A percentile compares a stretch with the other conserved stretches of the same genome.
Conservation (phyloP, 2,113 vertebrate species). For the Todiramphus saurophagus region DNA sequence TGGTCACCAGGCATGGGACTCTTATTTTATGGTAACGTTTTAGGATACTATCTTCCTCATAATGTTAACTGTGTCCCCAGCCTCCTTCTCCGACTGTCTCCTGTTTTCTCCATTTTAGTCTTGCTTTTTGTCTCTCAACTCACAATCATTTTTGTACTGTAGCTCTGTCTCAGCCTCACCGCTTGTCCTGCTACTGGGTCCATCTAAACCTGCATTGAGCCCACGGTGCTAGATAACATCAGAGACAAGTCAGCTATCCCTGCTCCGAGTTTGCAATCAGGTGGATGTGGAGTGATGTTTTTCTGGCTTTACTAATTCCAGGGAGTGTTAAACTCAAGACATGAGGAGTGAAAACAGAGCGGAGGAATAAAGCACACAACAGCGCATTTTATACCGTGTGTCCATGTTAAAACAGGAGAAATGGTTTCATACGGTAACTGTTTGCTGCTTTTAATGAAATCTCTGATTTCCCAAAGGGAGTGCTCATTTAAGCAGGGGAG, state of each 20-base stretch:
- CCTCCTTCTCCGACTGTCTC: not conserved
- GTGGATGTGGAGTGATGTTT: fast-evolving
- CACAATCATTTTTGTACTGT: not conserved
- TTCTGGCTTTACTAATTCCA: not conserved
- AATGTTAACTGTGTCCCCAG: not conserved
- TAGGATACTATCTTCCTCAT: not conserved
- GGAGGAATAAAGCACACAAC: not conserved
- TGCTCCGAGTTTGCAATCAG: fast-evolving
- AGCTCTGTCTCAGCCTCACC: not conserved
- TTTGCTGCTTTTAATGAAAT: not conserved
- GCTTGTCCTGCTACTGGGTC: not conserved
- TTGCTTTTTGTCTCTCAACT: not conserved
- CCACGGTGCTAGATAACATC: fast-evolving
- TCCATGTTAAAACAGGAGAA: not conserved
- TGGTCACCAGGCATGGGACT: fast-evolving
- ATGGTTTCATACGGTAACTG: not conserved
- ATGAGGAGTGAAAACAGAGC: not conserved
- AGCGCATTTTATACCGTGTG: not conserved
- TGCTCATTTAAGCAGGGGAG: not conserved
- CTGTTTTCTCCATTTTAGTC: not conserved
- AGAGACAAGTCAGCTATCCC: not conserved
- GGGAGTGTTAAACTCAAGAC: not conserved
- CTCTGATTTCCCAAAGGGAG: not conserved
- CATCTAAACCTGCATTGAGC: fast-evolving
- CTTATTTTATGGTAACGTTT: not conserved